Evolutionary conservation across 1,140 invertebrate genomes (phyloP).

Genomic region (Penaeus chinensis): DNA sequence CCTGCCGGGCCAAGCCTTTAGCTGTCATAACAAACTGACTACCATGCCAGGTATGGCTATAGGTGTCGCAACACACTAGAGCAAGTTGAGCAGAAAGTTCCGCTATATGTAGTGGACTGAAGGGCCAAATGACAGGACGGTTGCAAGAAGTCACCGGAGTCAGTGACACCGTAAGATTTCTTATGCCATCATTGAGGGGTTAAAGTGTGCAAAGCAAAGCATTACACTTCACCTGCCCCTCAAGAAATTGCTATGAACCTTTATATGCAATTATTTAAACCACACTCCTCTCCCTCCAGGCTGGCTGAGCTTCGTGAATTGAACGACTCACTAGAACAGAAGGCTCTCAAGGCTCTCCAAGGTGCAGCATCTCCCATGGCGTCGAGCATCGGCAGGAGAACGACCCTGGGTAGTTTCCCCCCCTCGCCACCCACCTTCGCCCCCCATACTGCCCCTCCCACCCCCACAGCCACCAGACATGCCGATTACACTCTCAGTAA

Average conservation of each 20-base stretch:
- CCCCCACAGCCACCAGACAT: slow-evolving; percentile 56
- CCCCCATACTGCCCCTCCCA: slow-evolving; percentile 53
- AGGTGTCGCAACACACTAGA: no score
- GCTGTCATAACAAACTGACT: no score
- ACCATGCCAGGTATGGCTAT: no score
- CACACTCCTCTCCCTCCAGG: slow-evolving; percentile 26
- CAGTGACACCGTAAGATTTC: no score
- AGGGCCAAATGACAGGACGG: no score
- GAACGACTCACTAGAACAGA: slow-evolving; percentile 59
- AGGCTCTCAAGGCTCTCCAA: slow-evolving; percentile 49
- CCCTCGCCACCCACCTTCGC: slow-evolving; percentile 44
- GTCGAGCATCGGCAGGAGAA: slow-evolving; percentile 11
- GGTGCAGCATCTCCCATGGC: slow-evolving; percentile 4
- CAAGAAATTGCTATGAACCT: not conserved
- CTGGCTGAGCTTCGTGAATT: slow-evolving; percentile 59
- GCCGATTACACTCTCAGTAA: slow-evolving; percentile 62
- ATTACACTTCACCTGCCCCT: not conserved
- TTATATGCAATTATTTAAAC: not conserved
- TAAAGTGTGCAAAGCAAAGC: no score
- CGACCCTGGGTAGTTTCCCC: slow-evolving; percentile 32
- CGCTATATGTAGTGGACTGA: no score
- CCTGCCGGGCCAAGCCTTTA: no score
- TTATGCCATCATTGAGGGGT: no score
- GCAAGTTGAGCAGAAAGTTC: no score
- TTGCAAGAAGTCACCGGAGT: no score